Conservation (phyloP, 2,113 vertebrate genomes). For the Calidris pugnax region DNA sequence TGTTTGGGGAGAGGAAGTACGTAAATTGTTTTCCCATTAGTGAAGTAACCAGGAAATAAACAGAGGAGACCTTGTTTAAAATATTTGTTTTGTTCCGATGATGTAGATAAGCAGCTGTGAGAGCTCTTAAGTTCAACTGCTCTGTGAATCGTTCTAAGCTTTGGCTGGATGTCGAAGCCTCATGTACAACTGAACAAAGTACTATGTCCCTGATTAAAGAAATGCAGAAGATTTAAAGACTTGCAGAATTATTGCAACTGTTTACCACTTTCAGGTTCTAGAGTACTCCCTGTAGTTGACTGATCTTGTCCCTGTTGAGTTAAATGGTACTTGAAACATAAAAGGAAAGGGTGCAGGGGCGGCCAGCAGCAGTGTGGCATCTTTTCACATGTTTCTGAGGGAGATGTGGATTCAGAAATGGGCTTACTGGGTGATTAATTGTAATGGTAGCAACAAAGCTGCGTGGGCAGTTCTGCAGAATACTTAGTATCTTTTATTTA, state of each 20-base stretch:
- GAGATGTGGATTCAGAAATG: neutral
- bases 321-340: neutral
- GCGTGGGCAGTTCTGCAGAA: neutral
- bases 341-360: neutral
- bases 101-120: conserved; percentile 42
- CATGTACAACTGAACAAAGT: neutral
- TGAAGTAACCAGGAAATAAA: conserved; percentile 29
- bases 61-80: neutral
- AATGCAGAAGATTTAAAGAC: neutral
- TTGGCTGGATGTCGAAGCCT: neutral
- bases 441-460: neutral
- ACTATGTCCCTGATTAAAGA: neutral
- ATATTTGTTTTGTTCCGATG: neutral
- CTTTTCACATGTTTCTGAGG: neutral
- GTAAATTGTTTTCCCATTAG: conserved; percentile 21
- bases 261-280: neutral
- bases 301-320: neutral
- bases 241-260: neutral
- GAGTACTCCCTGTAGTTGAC: neutral
- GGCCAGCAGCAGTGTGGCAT: neutral
- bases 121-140: neutral
- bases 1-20: conserved; percentile 18
- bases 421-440: neutral
- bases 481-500: neutral
- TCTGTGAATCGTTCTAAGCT: neutral